These are phyloP conservation scores for Galaxea fascicularis DNA, from an alignment of 92 coral and sea anemone species.

Conservation along the genomic window DNA sequence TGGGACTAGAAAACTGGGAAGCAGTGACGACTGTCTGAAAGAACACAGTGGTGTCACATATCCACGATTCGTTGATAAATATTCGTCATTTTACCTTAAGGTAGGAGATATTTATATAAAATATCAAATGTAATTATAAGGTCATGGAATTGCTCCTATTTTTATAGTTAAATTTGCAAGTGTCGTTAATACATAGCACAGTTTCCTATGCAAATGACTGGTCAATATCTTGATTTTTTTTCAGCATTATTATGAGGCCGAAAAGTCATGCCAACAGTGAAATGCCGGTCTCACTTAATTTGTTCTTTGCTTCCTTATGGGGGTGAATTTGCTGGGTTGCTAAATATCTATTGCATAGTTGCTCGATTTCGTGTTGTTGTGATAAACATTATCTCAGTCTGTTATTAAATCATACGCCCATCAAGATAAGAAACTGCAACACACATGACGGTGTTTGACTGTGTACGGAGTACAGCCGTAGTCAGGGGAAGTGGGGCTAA, in stretches of 20 bases:
- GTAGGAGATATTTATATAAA: background rate
- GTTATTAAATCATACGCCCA: too few species aligned
- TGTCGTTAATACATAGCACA: background rate
- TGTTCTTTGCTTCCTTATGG: background rate
- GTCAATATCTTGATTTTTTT: background rate
- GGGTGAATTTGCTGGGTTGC: background rate
- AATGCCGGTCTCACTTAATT: background rate
- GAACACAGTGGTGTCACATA: constrained; percentile 2
- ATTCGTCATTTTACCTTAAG: constrained; percentile 54
- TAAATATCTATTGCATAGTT: background rate
- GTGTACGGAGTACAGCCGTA: too few species aligned
- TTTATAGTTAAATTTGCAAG: background rate
- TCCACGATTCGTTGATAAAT: constrained; percentile 36
- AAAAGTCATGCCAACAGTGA: background rate
- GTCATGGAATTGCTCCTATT: background rate
- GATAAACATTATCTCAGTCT: too few species aligned
- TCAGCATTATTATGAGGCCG: background rate
- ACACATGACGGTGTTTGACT: too few species aligned
- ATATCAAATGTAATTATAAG: background rate
- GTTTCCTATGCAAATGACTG: background rate
- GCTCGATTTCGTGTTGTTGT: too few species aligned
- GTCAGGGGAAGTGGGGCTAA: too few species aligned
- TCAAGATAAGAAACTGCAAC: too few species aligned
- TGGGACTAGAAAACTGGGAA: background rate
- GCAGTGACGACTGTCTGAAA: background rate